Evolutionary conservation across 2,113 vertebrate genomes (phyloP).

Genomic region (Scytalopus superciliaris): DNA sequence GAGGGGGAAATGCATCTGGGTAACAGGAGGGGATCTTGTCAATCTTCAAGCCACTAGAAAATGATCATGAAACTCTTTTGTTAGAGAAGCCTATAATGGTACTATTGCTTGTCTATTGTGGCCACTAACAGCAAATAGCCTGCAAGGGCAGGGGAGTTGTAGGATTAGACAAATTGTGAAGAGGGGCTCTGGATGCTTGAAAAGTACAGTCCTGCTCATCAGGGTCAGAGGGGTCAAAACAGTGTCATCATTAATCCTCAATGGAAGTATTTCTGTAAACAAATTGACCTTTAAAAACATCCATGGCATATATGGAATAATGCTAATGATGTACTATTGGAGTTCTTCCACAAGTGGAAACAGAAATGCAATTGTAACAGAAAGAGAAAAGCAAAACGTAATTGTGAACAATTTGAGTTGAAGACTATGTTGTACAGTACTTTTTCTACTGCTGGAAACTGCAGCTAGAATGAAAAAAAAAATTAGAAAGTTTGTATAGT

Average conservation of each 20-base stretch:
- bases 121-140: conserved; percentile 67
- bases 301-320: conserved; percentile 27
- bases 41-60: conserved; percentile 78
- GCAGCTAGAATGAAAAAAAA: neutral
- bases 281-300: conserved; percentile 49
- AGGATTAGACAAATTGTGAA: conserved; percentile 71
- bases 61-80: conserved; percentile 78
- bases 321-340: neutral
- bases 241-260: conserved; percentile 61
- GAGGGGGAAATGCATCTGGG: conserved; percentile 71
- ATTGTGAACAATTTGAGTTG: neutral
- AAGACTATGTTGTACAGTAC: neutral
- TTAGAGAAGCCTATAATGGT: conserved; percentile 76
- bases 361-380: conserved; percentile 7
- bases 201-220: conserved; percentile 62
- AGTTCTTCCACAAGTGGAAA: conserved; percentile 38
- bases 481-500: neutral
- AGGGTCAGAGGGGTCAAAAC: conserved; percentile 53
- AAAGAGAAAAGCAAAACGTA: neutral
- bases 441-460: neutral
- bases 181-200: conserved; percentile 45
- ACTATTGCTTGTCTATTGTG: conserved; percentile 72
- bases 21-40: conserved; percentile 80
- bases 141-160: conserved; percentile 45
- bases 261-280: conserved; percentile 26